A percentile compares a stretch with the other conserved stretches of the same genome.
These are phyloP conservation scores for crab-eating macaque (Macaca fascicularis) DNA, from an alignment of 2,113 vertebrate species.

Conservation along the genomic window DNA sequence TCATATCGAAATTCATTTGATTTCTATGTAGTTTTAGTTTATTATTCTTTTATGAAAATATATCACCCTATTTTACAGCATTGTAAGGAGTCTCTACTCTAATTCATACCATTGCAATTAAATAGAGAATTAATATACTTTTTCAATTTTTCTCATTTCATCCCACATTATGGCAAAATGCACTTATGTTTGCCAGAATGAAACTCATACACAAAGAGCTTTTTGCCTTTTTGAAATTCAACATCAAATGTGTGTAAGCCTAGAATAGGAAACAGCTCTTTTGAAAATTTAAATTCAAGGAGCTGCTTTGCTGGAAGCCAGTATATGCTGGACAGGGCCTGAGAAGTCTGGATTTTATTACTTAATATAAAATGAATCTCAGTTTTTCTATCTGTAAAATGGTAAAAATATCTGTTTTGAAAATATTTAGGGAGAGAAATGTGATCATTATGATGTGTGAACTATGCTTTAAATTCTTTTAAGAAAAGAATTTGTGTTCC, in stretches of 20 bases:
- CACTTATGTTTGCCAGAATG: not conserved
- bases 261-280: constrained; percentile 29
- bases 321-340: not conserved
- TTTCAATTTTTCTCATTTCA: not conserved
- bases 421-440: not conserved
- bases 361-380: constrained; percentile 42
- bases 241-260: constrained; percentile 19
- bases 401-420: constrained; percentile 8
- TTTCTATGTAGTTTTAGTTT: not conserved
- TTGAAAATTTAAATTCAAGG: constrained; percentile 27
- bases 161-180: not conserved
- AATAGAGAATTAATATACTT: not conserved
- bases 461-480: not conserved
- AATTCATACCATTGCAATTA: not conserved
- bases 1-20: not conserved
- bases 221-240: constrained; percentile 29
- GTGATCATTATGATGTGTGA: not conserved
- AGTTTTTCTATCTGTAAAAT: constrained; percentile 64
- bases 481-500: not conserved
- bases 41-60: not conserved
- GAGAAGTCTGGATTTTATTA: constrained; percentile 29
- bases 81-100: not conserved
- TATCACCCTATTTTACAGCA: not conserved
- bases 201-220: not conserved
- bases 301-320: constrained; percentile 49